Base-by-base conservation (phyloP, 2,888 invertebrate genomes). In the Xestia sexstrigata region DNA sequence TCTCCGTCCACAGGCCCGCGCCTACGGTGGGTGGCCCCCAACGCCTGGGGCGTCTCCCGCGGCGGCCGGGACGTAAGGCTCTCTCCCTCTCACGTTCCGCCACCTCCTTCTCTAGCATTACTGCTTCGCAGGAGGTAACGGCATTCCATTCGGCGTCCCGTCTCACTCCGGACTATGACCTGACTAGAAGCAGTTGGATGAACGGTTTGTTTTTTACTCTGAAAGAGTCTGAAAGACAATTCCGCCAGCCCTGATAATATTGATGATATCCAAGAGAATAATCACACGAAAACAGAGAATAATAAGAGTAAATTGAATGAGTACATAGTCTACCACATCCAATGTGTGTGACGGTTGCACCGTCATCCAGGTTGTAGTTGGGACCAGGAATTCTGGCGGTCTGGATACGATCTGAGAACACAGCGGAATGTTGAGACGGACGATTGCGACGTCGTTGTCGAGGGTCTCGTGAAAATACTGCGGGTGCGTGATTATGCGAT, bases 281-380 rank as follows among this genome's bases (percentile, higher is more conserved):
- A n/a, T 55, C 55, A 55, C 23, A 55, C 5, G 55, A 55, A n/a
- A 55, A 55, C 13, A n/a, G 55, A n/a, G 13, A n/a, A 55, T 4
- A 55, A n/a, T 23, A 11, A 68, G n/a, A 17, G 6, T 9, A 49
- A 45, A 47, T 30, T 15, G 3, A 11, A 47, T 26, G 17, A 23
- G 9, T 88, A 94, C 94, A 74, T 58, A 89, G 85, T 1, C 20
- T 49, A 13, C 94, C 94, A 92, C 92, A 94, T 77, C 94, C 94
- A 39, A 91, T 82, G n/a, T 89, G 23, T 2, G 73, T 74, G 30
- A 82, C 80, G 15, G 47, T 4, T 30, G 63, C 17, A 17, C 76
- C 81, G 26, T 71, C 76, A 49, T 45, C 30, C 17, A 79, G 35
- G 58, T 65, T 45, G 74, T 70, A 82, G 76, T 73, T 70, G 8